Evolutionary conservation across 2,113 vertebrate species (phyloP).

Genomic region (Penelope pileata): DNA sequence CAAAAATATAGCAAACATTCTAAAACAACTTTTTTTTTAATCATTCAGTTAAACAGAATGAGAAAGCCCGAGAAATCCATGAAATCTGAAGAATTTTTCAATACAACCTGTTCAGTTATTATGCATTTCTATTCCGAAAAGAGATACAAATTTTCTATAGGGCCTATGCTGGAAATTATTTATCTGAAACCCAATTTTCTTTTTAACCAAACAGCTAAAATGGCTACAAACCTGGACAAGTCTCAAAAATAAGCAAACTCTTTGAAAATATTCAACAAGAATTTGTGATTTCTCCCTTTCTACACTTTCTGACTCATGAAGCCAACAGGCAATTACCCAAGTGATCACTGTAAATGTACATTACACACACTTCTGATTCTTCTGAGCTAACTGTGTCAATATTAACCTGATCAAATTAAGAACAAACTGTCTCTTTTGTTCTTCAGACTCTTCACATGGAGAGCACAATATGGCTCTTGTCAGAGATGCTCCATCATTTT

Average conservation of each 20-base stretch:
- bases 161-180: neutral
- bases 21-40: neutral
- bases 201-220: neutral
- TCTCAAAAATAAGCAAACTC: slow-evolving; percentile 12
- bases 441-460: slow-evolving; percentile 77
- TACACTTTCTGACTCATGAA: slow-evolving; percentile 52
- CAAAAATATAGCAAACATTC: neutral
- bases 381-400: slow-evolving; percentile 84
- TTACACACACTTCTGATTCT: slow-evolving; percentile 55
- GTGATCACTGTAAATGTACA: slow-evolving; percentile 46
- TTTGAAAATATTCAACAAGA: neutral
- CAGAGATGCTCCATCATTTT: slow-evolving; percentile 87
- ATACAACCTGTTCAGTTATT: neutral
- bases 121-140: neutral
- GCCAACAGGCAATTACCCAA: slow-evolving; percentile 60
- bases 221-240: neutral
- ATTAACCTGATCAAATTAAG: slow-evolving; percentile 88
- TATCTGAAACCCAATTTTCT: neutral
- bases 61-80: neutral
- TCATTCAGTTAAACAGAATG: neutral
- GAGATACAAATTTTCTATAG: neutral
- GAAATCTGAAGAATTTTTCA: neutral
- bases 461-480: slow-evolving; percentile 90
- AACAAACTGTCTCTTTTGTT: slow-evolving; percentile 84
- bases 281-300: slow-evolving; percentile 1